A percentile compares a stretch with the other conserved stretches of the same genome.
Evolutionary conservation across 2,113 vertebrate genomes (phyloP).

Genomic region (Chinchilla lanigera): DNA sequence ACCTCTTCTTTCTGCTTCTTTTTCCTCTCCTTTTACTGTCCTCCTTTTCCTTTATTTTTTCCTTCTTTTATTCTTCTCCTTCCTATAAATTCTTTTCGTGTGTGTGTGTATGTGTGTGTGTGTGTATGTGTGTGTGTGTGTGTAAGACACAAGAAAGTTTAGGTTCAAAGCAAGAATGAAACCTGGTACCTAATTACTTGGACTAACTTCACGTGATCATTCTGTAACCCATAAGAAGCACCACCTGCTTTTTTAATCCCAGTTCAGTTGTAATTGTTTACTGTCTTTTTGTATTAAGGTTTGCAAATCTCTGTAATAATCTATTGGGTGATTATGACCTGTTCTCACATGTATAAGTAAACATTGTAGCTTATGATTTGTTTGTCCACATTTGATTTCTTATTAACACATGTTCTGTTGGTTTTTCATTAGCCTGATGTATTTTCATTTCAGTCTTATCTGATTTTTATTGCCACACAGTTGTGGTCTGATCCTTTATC

Average conservation of each 20-base stretch:
- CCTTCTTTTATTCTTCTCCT: background rate
- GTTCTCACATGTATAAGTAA: background rate
- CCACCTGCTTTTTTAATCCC: background rate
- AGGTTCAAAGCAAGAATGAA: background rate
- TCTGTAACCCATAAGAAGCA: background rate
- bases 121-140: background rate
- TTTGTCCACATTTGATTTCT: slow-evolving; percentile 18
- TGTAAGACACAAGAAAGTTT: background rate
- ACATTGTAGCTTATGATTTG: background rate
- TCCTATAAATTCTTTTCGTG: background rate
- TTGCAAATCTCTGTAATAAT: slow-evolving; percentile 4
- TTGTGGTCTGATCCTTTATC: background rate
- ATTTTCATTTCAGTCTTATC: slow-evolving; percentile 40
- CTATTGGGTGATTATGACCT: background rate
- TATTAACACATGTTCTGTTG: background rate
- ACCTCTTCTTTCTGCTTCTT: background rate
- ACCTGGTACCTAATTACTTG: background rate
- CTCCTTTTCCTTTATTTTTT: background rate
- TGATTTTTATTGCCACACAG: background rate
- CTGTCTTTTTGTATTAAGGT: slow-evolving; percentile 47
- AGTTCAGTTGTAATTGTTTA: background rate
- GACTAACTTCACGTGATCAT: background rate
- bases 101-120: background rate
- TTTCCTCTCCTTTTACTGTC: background rate
- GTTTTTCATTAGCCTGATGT: background rate